Conservation (phyloP, 2,113 vertebrate genomes). For the Protomyctophum bolini region DNA sequence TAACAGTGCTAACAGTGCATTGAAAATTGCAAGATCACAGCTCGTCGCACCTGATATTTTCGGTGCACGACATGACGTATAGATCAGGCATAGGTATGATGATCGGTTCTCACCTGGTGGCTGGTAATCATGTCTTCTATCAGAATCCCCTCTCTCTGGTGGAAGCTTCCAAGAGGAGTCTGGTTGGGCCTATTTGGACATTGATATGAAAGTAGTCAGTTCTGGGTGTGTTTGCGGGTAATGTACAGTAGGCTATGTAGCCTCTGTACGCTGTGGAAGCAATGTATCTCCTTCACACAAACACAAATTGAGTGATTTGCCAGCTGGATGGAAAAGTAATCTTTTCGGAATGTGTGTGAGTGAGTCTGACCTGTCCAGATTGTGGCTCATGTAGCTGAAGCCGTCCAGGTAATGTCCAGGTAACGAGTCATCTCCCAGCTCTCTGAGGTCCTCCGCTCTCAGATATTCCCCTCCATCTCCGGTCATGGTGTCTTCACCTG, state of each 20-base stretch:
- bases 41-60: too few relatives aligned
- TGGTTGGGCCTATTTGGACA: constrained; percentile 80
- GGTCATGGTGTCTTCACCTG: constrained; percentile 97
- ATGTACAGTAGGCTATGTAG: background rate
- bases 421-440: constrained; percentile 94
- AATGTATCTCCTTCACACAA: background rate
- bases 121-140: constrained; percentile 90
- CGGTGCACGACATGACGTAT: too few relatives aligned
- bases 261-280: too few relatives aligned
- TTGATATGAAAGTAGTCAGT: background rate
- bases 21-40: too few relatives aligned
- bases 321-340: background rate
- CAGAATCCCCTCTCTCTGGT: constrained; percentile 85
- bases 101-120: constrained; percentile 82
- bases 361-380: constrained; percentile 88
- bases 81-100: too few relatives aligned
- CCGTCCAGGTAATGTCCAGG: constrained; percentile 93
- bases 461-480: constrained; percentile 96
- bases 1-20: too few relatives aligned
- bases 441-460: constrained; percentile 92
- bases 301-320: background rate
- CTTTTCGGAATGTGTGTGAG: background rate
- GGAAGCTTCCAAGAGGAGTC: constrained; percentile 85
- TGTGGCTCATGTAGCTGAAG: constrained; percentile 93
- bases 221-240: background rate